Evolutionary conservation across 2,113 vertebrate species (phyloP).

Genomic region (Odontesthes bonariensis): DNA sequence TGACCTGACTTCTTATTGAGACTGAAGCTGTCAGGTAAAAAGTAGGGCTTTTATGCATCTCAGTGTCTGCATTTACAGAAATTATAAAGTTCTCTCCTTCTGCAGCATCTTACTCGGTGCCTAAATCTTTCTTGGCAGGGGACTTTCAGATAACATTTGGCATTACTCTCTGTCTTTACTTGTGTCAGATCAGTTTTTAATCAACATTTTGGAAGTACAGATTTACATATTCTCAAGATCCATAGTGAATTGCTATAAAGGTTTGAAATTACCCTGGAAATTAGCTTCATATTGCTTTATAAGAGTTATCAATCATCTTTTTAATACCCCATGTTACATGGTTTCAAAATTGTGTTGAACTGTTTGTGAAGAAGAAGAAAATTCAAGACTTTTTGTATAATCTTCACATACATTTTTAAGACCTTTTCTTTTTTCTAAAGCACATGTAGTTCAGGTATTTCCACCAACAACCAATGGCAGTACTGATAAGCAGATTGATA

Average conservation of each 20-base stretch:
- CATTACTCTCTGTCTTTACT: background rate
- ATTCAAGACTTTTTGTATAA: too few species aligned
- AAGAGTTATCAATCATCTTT: background rate
- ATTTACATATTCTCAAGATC: background rate
- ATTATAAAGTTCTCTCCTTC: background rate
- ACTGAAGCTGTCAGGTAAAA: conserved; percentile 63
- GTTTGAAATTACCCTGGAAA: background rate
- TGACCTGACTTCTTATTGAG: conserved; percentile 65
- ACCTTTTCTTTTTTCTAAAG: too few species aligned
- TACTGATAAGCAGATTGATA: too few species aligned
- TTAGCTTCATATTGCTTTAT: background rate
- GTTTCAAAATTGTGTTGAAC: too few species aligned
- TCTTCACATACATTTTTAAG: too few species aligned
- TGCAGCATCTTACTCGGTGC: conserved; percentile 31
- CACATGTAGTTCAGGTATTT: too few species aligned
- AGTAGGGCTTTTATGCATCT: conserved; percentile 19
- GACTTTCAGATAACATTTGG: conserved; percentile 1
- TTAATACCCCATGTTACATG: background rate
- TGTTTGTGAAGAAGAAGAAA: too few species aligned
- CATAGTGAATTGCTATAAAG: background rate
- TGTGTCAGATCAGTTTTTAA: conserved; percentile 9
- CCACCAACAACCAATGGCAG: too few species aligned
- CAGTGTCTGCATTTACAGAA: conserved; percentile 11
- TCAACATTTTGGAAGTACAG: background rate
- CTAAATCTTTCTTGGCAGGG: conserved; percentile 13